Evolutionary conservation across 2,888 invertebrate species (phyloP).

Genomic region (Criorhina ranunculi): DNA sequence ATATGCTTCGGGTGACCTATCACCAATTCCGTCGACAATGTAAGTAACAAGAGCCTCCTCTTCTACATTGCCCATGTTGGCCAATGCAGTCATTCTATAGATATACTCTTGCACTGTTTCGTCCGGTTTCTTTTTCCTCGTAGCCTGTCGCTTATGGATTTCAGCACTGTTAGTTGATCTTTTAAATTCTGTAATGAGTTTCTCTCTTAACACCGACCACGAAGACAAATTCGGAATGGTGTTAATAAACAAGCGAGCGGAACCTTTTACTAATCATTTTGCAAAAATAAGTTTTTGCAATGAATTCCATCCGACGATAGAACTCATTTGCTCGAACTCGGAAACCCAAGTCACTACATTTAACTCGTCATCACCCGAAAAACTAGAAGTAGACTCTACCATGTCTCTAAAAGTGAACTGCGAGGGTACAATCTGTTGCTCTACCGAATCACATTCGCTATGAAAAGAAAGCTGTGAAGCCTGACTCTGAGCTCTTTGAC

Average conservation of each 20-base stretch:
- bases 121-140: conserved; percentile 23
- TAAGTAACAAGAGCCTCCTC: conserved; percentile 15
- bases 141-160: no score
- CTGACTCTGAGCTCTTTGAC: no score
- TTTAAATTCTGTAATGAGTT: no score
- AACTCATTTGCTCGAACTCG: conserved; percentile 14
- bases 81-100: conserved; percentile 16
- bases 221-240: no score
- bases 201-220: no score
- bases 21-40: conserved; percentile 84
- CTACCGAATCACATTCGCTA: not conserved
- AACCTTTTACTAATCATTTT: no score
- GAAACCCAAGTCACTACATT: not conserved
- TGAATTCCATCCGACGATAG: not conserved
- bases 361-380: conserved; percentile 12
- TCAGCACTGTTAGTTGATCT: no score
- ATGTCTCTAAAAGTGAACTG: conserved; percentile 8
- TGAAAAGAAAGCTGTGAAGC: not conserved
- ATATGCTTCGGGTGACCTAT: conserved; percentile 62
- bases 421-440: no score
- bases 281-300: conserved; percentile 1
- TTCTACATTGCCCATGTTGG: conserved; percentile 11
- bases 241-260: no score
- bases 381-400: not conserved
- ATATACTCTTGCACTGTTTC: conserved; percentile 15